These are phyloP conservation scores for Emesis castigata DNA, from an alignment of 2,888 invertebrate species.

Conservation along the genomic window DNA sequence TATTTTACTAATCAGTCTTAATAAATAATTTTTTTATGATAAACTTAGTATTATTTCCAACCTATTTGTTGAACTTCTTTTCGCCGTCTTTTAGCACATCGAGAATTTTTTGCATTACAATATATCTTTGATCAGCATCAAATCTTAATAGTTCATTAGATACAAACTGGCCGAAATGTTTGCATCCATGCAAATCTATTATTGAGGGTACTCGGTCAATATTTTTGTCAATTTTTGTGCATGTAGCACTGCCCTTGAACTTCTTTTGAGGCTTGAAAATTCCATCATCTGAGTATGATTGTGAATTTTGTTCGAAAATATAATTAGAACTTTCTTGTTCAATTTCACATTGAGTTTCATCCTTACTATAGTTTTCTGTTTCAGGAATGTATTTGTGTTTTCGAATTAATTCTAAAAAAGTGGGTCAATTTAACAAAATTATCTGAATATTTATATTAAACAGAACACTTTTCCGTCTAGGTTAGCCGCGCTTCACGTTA, in stretches of 20 bases:
- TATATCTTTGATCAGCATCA: slow-evolving; percentile 8
- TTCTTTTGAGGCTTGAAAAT: not conserved
- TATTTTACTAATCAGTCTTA: too few relatives aligned
- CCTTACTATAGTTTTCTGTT: slow-evolving; percentile 2
- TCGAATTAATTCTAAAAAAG: slow-evolving; percentile 2
- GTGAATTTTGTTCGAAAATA: slow-evolving; percentile 5
- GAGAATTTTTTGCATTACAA: slow-evolving; percentile 1
- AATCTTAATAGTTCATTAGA: not conserved
- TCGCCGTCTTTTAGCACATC: slow-evolving; percentile 1
- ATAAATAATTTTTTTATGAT: not conserved
- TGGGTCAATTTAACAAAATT: slow-evolving; percentile 8
- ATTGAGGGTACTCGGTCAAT: slow-evolving; percentile 3
- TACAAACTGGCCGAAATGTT: slow-evolving; percentile 5
- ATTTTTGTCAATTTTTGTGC: slow-evolving; percentile 1
- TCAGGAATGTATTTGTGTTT: slow-evolving; percentile 8
- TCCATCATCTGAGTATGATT: slow-evolving; percentile 6
- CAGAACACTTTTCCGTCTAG: not conserved
- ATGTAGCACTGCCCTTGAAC: not conserved
- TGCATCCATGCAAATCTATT: slow-evolving; percentile 3
- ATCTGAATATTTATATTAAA: slow-evolving; percentile 8
- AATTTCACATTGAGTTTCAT: slow-evolving; percentile 5
- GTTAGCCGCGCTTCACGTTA: not conserved
- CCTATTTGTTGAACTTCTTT: slow-evolving; percentile 6
- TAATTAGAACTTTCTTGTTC: not conserved
- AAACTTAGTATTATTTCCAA: slow-evolving; percentile 1